Percentiles rank a stretch among this genome's conserved stretches.
Conservation (phyloP, 1,140 invertebrate genomes). For the Caenorhabditis briggsae region DNA sequence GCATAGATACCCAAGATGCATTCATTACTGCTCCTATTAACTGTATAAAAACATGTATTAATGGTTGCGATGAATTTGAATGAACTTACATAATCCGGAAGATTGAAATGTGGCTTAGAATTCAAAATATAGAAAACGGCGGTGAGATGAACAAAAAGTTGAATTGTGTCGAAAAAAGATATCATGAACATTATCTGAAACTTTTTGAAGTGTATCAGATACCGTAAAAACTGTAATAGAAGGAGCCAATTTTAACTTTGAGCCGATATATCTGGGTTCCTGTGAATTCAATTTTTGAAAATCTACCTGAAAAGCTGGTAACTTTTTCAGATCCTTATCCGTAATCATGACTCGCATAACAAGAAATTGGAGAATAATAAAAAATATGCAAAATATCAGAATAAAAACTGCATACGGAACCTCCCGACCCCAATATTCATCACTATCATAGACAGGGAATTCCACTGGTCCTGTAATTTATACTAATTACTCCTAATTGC, state of each 20-base stretch:
- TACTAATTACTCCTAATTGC: neutral
- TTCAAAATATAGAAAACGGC: slow-evolving; percentile 37
- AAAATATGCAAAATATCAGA: slow-evolving; percentile 1
- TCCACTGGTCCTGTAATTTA: neutral
- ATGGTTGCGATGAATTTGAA: neutral
- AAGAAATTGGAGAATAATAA: slow-evolving; percentile 12
- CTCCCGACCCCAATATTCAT: slow-evolving; percentile 17
- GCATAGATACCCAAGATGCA: slow-evolving; percentile 55
- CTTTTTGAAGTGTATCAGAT: too few species aligned
- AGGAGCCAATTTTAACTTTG: too few species aligned
- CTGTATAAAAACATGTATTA: neutral
- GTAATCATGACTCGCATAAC: slow-evolving; percentile 47
- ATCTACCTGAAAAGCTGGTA: slow-evolving; percentile 24
- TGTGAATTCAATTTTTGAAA: too few species aligned
- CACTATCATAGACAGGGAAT: neutral
- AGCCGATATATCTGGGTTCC: too few species aligned
- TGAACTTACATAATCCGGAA: slow-evolving; percentile 3
- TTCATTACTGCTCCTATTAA: slow-evolving; percentile 56
- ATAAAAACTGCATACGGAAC: slow-evolving; percentile 41
- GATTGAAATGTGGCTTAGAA: slow-evolving; percentile 25
- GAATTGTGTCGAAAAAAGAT: slow-evolving; percentile 25
- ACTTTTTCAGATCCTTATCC: slow-evolving; percentile 33
- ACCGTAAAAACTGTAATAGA: too few species aligned
- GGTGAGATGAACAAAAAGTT: slow-evolving; percentile 23
- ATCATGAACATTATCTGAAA: slow-evolving; percentile 42